phyloP scores from a whole-genome alignment of 2,888 invertebrate genomes.

The Adela reaumurella region DNA sequence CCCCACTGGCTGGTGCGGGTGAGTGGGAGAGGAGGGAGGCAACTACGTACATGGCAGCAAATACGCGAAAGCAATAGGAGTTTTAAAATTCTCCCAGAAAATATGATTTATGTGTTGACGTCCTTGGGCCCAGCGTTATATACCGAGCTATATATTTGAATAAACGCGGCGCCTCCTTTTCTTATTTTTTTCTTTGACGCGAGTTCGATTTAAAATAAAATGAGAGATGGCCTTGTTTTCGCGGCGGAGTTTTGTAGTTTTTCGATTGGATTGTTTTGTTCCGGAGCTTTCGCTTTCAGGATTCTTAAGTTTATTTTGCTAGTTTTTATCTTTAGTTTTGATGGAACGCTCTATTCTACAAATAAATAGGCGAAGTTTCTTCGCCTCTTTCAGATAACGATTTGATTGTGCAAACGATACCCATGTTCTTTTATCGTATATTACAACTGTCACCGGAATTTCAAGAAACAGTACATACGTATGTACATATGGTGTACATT shows the following conservation, averaged over 20 bases:
- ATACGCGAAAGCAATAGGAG: constrained; percentile 59
- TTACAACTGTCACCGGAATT: no score
- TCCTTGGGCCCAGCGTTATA: constrained; percentile 14
- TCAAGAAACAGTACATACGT: no score
- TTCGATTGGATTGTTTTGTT: not conserved
- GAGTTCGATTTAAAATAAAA: not conserved
- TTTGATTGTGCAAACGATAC: no score
- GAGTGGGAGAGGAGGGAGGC: constrained; percentile 50
- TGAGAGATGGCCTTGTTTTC: not conserved
- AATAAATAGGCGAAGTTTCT: no score
- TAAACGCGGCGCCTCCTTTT: not conserved
- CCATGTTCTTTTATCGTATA: no score
- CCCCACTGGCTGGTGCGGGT: constrained; percentile 26
- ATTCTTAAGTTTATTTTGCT: no score
- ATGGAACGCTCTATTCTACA: no score
- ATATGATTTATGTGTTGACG: constrained; percentile 59
- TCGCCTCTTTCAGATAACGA: no score
- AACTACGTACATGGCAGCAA: constrained; percentile 59
- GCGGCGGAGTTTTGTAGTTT: not conserved
- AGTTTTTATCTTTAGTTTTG: no score
- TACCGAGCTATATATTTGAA: not conserved
- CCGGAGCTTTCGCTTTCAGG: not conserved
- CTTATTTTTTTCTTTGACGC: not conserved
- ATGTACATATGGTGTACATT: no score
- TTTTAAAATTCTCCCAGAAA: constrained; percentile 57